Evolutionary conservation across 2,888 invertebrate genomes (phyloP).

Genomic region (Tipula vernalis): DNA sequence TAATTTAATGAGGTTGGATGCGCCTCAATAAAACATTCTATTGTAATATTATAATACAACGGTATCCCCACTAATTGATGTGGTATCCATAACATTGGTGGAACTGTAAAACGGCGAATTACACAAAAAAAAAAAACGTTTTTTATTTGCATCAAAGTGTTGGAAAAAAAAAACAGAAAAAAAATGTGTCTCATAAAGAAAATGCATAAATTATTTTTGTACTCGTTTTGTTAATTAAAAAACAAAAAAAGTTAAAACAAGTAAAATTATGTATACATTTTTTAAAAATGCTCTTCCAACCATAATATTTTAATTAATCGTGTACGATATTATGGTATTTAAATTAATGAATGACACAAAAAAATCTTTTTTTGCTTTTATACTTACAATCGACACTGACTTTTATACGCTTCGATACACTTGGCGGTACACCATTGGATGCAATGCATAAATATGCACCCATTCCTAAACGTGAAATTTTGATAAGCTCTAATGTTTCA

Average conservation of each 20-base stretch:
- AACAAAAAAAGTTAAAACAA: not conserved
- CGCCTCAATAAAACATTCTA: conserved; percentile 87
- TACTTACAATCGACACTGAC: conserved; percentile 91
- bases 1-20: conserved; percentile 83
- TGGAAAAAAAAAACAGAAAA: not conserved
- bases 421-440: conserved; percentile 75
- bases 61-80: conserved; percentile 83
- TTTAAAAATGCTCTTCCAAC: not conserved
- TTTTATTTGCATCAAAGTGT: not conserved
- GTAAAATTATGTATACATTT: not conserved
- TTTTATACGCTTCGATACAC: conserved; percentile 84
- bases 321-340: not conserved
- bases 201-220: not conserved
- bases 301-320: not conserved
- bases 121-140: not conserved
- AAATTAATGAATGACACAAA: not conserved
- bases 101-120: conserved; percentile 44
- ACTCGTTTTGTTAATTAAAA: not conserved
- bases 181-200: not conserved
- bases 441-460: conserved; percentile 88
- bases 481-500: conserved; percentile 68
- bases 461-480: conserved; percentile 81
- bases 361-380: not conserved
- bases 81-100: conserved; percentile 83
- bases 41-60: conserved; percentile 66